phyloP scores from a whole-genome alignment of 1,140 invertebrate genomes.

The Protaetia brevitarsis region DNA sequence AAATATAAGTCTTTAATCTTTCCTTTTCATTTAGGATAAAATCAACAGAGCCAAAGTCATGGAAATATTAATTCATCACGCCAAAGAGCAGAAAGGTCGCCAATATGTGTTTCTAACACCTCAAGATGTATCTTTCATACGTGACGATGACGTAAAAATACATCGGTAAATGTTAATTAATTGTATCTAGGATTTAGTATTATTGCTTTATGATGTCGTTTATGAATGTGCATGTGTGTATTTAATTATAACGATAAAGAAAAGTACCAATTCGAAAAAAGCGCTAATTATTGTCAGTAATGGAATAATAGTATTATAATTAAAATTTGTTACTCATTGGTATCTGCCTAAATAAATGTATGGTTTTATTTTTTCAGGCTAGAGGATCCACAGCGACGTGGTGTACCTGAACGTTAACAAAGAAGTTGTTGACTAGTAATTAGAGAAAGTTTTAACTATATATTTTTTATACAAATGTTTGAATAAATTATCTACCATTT shows the following conservation, averaged over 20 bases:
- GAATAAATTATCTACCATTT: background rate
- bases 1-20: constrained; percentile 25
- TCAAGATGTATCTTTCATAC: constrained; percentile 62
- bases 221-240: background rate
- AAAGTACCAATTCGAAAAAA: no score
- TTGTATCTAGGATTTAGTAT: background rate
- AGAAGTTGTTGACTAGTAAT: background rate
- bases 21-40: constrained; percentile 60
- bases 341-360: no score
- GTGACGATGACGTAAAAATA: constrained; percentile 20
- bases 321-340: no score
- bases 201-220: background rate
- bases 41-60: constrained; percentile 68
- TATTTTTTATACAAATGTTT: constrained; percentile 15
- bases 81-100: constrained; percentile 55
- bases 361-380: constrained; percentile 1
- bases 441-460: background rate
- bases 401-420: background rate
- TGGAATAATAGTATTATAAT: no score
- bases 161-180: background rate
- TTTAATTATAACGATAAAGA: no score
- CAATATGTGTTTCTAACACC: constrained; percentile 79
- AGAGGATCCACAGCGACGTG: constrained; percentile 6
- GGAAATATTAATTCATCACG: constrained; percentile 64
- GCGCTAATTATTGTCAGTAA: no score